Base-by-base conservation (phyloP, 2,888 invertebrate genomes). In the Phania funesta region DNA sequence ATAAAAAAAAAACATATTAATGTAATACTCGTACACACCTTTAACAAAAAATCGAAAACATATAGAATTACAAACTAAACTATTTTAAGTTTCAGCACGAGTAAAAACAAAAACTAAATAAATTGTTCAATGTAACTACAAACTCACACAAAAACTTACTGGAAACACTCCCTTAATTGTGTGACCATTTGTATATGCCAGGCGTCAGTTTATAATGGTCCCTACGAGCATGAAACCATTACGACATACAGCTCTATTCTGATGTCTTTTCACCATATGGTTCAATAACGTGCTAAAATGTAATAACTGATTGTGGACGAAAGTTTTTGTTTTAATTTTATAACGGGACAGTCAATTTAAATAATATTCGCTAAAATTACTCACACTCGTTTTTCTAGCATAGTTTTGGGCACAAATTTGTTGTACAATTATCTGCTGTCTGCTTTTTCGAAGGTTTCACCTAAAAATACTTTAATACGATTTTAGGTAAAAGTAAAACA, bases 201-300 rank as follows among this genome's bases (percentile, higher is more conserved):
- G 26, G 26, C n/a, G 50, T 41, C n/a, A 22, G 64, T 16, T 44
- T 64, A 65, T 48, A 44, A 38, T 65, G 26, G 35, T 22, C 26
- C 20, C 54, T 48, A 9, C 58, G 29, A 24, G 38, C 6, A 64
- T 46, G 29, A 44, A 48, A n/a, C 16, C 13, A 26, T 29, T 38
- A 29, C 9, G 7, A 44, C 9, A 50, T 8, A 50, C n/a, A 50
- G 44, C 24, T 46, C 20, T 8, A 11, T 26, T 35, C 8, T 35
- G 13, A 52, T 41, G 38, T 41, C 26, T 38, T 8, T 16, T 58
- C 20, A 38, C 26, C 56, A 26, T 24, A 35, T 44, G 24, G 8
- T 26, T 29, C n/a, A 52, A 73, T 79, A 58, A 79, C 78, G 78
- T 79, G 78, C 11, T 71, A 44, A 73, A 65, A 73, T 60, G 58